phyloP scores from a whole-genome alignment of 2,113 vertebrate genomes.

The Platysteira castanea region DNA sequence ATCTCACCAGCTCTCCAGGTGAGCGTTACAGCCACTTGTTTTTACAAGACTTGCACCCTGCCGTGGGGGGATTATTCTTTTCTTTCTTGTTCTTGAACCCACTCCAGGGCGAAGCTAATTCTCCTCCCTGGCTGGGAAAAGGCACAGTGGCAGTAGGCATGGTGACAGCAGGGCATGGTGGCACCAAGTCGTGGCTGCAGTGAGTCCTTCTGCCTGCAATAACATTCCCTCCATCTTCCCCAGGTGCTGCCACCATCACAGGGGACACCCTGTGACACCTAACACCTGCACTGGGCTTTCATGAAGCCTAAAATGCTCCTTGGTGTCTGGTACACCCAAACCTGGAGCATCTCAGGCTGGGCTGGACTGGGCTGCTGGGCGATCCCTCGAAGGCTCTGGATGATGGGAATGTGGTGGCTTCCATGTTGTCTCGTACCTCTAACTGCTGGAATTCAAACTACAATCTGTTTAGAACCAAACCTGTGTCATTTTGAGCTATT shows the following conservation, averaged over 20 bases:
- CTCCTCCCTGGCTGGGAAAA: neutral
- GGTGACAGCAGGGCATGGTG: neutral
- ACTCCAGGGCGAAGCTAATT: neutral
- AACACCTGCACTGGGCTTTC: rapidly evolving
- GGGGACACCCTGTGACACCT: neutral
- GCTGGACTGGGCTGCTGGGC: neutral
- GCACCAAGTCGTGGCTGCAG: neutral
- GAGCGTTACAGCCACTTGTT: neutral
- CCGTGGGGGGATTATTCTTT: neutral
- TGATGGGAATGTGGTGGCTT: neutral
- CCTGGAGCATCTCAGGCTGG: neutral
- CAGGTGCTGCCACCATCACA: neutral
- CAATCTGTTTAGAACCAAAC: neutral
- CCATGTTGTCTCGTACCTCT: neutral
- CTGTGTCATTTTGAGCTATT: neutral
- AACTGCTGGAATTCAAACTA: neutral
- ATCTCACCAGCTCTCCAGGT: neutral
- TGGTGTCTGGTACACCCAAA: neutral
- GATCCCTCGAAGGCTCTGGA: neutral
- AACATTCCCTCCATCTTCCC: neutral
- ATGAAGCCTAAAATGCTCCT: neutral
- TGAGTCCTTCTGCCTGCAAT: neutral
- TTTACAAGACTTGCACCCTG: neutral
- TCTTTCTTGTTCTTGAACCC: constrained; percentile 1
- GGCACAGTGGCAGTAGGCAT: neutral